Evolutionary conservation across 2,888 invertebrate species (phyloP), one percentile per base, ranked within the genome.

Genomic region (Noctua fimbriata): DNA sequence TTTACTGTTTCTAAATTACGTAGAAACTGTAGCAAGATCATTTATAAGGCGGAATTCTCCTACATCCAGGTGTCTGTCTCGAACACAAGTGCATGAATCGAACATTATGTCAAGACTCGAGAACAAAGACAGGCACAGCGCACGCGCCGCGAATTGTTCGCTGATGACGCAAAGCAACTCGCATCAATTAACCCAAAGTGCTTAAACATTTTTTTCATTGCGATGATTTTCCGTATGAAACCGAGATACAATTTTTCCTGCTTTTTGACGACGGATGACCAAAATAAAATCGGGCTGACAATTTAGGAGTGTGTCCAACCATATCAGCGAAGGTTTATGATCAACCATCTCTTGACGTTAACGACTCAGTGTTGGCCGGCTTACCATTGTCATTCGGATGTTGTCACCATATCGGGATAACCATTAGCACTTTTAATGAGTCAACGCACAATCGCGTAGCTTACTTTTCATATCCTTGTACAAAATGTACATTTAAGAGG

Each of bases 61-160:
- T 28, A 32, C 65, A 69, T 69, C 76, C 78, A 88, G 82, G 76
- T 86, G 81, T 73, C 41, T 72, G 63, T 74, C 49, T 74, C 73
- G 44, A 69, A 78, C 60, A 75, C 65, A 82, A 69, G 52, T 77
- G 82, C 75, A 71, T 72, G 73, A 77, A 69, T 77, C 69, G 72
- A 74, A 71, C 82, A 58, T 83, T 84, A 83, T 87, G 89, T 83
- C 82, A 79, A 76, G 80, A 84, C 81, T 81, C 78, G 67, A 72
- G 82, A 87, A 89, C 90, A 89, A 89, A 89, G 88, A 81, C 79
- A 84, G 78, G 84, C 87, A 84, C 63, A 32, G 69, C 78, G 82
- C 80, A 76, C 80, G 82, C 82, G 80, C 75, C 75, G 75, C 76
- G 69, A 81, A 85, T 85, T 72, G 76, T 69, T 84, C 70, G 71